phyloP scores from a whole-genome alignment of 2,888 invertebrate genomes.

The Eupithecia subumbrata region DNA sequence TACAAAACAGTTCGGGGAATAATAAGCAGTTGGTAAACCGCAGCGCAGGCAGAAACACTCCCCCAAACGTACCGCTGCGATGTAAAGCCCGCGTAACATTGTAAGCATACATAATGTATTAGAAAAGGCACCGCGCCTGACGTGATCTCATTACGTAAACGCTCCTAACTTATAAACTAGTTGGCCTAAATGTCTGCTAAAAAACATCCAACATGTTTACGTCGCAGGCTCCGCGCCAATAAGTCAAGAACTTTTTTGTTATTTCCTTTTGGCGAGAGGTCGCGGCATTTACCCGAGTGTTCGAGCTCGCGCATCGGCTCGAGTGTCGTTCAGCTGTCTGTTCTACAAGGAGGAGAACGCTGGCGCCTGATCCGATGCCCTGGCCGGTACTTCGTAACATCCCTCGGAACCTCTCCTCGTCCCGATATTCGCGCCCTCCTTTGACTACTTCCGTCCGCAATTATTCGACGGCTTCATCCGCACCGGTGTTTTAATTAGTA shows the following conservation, averaged over 20 bases:
- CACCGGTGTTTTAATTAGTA: slow-evolving; percentile 45
- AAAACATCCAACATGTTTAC: slow-evolving; percentile 77
- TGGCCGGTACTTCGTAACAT: slow-evolving; percentile 32
- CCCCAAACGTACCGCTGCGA: slow-evolving; percentile 14
- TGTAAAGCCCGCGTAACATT: slow-evolving; percentile 23
- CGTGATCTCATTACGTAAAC: slow-evolving; percentile 60
- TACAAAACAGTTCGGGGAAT: slow-evolving; percentile 10
- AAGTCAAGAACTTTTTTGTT: slow-evolving; percentile 74
- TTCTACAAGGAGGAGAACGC: slow-evolving; percentile 50
- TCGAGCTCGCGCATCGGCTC: slow-evolving; percentile 71
- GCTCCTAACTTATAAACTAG: slow-evolving; percentile 63
- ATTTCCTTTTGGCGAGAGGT: slow-evolving; percentile 66
- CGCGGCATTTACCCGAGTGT: slow-evolving; percentile 74
- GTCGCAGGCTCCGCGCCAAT: slow-evolving; percentile 56
- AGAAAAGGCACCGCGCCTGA: slow-evolving; percentile 46
- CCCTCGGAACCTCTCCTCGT: slow-evolving; percentile 1
- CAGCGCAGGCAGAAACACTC: slow-evolving; percentile 13
- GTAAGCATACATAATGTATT: slow-evolving; percentile 37
- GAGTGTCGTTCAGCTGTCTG: slow-evolving; percentile 59
- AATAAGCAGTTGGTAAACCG: slow-evolving; percentile 8
- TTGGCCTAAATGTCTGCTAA: slow-evolving; percentile 65
- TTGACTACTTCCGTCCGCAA: slow-evolving; percentile 34
- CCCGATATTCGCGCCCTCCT: slow-evolving; percentile 25
- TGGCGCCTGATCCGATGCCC: slow-evolving; percentile 63
- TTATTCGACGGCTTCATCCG: slow-evolving; percentile 34